Conservation (phyloP, 2,797 vertebrate species). For the Pelodytes ibericus region DNA sequence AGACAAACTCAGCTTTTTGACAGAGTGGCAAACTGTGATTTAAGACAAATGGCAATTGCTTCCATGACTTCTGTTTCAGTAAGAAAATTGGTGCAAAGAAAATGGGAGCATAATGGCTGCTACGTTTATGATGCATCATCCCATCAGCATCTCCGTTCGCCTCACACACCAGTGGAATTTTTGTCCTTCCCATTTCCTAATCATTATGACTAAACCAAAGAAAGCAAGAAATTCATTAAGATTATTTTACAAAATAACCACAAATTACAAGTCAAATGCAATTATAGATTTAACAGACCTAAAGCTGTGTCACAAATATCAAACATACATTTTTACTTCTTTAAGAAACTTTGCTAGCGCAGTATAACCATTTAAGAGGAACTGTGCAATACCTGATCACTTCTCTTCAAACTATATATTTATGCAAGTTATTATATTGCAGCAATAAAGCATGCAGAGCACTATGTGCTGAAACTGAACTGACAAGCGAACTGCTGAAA, state of each 20-base stretch:
- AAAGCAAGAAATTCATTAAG: background rate
- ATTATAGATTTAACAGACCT: too few species aligned
- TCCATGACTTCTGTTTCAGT: conserved; percentile 12
- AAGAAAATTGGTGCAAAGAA: conserved; percentile 23
- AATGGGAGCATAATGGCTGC: conserved; percentile 19
- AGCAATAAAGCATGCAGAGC: too few species aligned
- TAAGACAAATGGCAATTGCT: conserved; percentile 30
- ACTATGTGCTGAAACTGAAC: too few species aligned
- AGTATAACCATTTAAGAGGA: too few species aligned
- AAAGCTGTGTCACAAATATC: too few species aligned
- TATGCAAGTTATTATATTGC: too few species aligned
- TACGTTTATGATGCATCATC: conserved; percentile 4
- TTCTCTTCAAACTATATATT: too few species aligned
- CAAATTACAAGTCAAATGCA: too few species aligned
- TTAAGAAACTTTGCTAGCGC: too few species aligned
- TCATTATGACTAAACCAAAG: background rate
- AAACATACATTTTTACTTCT: too few species aligned
- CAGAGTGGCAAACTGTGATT: conserved; percentile 36
- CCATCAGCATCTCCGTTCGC: background rate
- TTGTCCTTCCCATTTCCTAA: background rate
- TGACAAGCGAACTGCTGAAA: too few species aligned
- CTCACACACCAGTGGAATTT: conserved; percentile 2
- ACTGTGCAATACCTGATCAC: too few species aligned
- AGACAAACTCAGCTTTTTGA: conserved; percentile 28
- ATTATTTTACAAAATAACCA: background rate